Evolutionary conservation across 2,113 vertebrate species (phyloP).

Genomic region (Casuarius casuarius): DNA sequence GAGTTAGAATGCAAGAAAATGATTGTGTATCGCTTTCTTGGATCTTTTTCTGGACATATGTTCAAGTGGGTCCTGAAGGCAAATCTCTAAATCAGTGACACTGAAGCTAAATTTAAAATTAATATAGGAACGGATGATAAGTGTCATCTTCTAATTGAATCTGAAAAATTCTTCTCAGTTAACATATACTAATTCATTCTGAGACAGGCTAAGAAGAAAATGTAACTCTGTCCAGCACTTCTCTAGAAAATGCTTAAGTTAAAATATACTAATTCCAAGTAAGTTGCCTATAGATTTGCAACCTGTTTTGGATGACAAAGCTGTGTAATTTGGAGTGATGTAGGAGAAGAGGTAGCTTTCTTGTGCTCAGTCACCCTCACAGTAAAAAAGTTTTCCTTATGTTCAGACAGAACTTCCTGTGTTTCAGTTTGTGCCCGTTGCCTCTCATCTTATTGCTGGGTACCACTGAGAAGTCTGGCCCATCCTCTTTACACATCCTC

Average conservation of each 20-base stretch:
- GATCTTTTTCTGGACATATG: not conserved
- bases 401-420: no score
- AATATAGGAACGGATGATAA: not conserved
- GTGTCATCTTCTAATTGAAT: not conserved
- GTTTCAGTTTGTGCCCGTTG: no score
- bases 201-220: not conserved
- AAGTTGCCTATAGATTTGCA: not conserved
- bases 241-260: not conserved
- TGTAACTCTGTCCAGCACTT: not conserved
- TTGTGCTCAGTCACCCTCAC: no score
- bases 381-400: no score
- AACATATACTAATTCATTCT: not conserved
- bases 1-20: not conserved
- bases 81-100: not conserved
- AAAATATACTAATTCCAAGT: not conserved
- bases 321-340: not conserved
- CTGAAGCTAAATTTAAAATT: not conserved
- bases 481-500: no score
- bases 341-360: not conserved
- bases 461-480: no score
- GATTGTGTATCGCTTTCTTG: not conserved
- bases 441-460: no score
- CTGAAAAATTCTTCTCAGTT: not conserved
- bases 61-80: not conserved
- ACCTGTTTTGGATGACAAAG: not conserved